Conservation (phyloP, 2,113 vertebrate species). For the Actenoides lindsayi region DNA sequence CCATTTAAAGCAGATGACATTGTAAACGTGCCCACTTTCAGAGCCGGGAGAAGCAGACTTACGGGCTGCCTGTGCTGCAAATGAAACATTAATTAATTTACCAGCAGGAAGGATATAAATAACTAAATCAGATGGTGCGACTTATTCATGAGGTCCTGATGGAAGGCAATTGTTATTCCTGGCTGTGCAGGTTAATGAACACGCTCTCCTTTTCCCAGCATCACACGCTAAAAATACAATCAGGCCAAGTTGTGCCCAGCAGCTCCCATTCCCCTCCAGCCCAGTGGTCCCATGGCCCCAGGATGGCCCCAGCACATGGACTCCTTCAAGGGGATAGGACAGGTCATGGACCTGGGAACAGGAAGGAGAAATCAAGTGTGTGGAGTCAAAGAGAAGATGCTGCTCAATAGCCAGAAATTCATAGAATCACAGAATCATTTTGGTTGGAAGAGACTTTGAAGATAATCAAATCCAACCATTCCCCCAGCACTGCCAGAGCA, state of each 20-base stretch:
- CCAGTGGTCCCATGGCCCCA: fast-evolving
- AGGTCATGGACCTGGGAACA: no score
- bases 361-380: not conserved
- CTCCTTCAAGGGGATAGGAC: not conserved
- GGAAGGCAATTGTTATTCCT: constrained; percentile 10
- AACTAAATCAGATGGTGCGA: constrained; percentile 17
- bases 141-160: not conserved
- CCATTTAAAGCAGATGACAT: not conserved
- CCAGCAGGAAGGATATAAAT: constrained; percentile 74
- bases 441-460: not conserved
- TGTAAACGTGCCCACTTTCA: not conserved
- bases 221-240: constrained; percentile 20
- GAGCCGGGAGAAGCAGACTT: not conserved
- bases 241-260: not conserved
- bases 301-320: not conserved
- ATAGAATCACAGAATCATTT: not conserved
- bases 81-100: constrained; percentile 69
- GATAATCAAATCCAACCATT: not conserved
- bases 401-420: not conserved
- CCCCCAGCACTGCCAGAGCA: not conserved
- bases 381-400: not conserved
- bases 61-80: not conserved
- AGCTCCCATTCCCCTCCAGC: not conserved
- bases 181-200: constrained; percentile 51
- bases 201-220: not conserved